Conservation (phyloP, 1,140 invertebrate species). For the Drosophila sucinea region DNA sequence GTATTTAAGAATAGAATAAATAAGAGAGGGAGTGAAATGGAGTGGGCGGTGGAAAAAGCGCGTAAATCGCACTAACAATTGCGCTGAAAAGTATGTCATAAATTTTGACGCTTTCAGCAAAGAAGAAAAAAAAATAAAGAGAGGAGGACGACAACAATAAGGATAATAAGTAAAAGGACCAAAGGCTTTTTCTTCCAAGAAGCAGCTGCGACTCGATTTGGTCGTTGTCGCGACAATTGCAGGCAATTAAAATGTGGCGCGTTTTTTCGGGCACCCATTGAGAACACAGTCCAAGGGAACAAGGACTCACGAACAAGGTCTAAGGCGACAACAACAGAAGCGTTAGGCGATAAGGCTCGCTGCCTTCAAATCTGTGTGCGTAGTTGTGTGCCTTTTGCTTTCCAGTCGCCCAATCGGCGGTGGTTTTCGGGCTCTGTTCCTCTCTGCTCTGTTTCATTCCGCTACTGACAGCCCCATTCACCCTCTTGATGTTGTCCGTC, state of each 20-base stretch:
- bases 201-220: conserved; percentile 62
- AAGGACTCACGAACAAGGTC: not conserved
- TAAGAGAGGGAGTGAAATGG: not conserved
- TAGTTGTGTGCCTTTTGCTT: conserved; percentile 49
- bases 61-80: conserved; percentile 77
- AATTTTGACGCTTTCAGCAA: conserved; percentile 65
- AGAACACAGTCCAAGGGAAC: conserved; percentile 30
- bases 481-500: conserved; percentile 46
- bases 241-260: conserved; percentile 82
- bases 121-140: conserved; percentile 1
- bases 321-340: conserved; percentile 15
- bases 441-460: not conserved
- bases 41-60: conserved; percentile 37
- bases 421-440: conserved; percentile 42
- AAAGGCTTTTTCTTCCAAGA: conserved; percentile 35
- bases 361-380: conserved; percentile 27
- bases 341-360: conserved; percentile 17
- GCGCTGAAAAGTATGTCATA: conserved; percentile 79
- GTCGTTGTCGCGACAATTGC: conserved; percentile 68
- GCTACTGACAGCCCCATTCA: conserved; percentile 16
- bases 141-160: conserved; percentile 36
- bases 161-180: conserved; percentile 48
- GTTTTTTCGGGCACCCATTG: conserved; percentile 66
- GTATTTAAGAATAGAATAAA: conserved; percentile 4
- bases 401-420: conserved; percentile 38